phyloP scores from a whole-genome alignment of 2,888 invertebrate species.

The Oeneis ivallda region DNA sequence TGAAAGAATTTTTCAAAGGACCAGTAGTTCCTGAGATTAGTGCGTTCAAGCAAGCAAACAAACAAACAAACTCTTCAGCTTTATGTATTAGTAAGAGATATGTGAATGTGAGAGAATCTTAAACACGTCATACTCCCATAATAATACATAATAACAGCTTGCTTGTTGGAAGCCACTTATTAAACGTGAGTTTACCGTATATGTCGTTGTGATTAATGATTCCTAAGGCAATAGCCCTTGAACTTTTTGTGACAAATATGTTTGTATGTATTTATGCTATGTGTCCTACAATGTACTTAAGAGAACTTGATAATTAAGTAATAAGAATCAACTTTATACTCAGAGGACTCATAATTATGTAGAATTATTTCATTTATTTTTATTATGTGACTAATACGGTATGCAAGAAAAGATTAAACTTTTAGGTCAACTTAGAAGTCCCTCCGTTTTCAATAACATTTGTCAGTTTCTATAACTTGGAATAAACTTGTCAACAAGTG shows the following conservation, averaged over 20 bases:
- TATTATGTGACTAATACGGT: slow-evolving; percentile 19
- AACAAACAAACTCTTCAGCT: too few species aligned
- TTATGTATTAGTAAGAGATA: neutral
- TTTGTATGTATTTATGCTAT: slow-evolving; percentile 10
- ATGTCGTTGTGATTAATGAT: neutral
- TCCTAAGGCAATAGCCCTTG: slow-evolving; percentile 18
- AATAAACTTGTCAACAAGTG: too few species aligned
- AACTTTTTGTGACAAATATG: slow-evolving; percentile 25
- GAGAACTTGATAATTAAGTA: slow-evolving; percentile 17
- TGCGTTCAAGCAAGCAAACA: too few species aligned
- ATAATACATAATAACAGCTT: neutral
- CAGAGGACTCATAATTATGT: slow-evolving; percentile 24
- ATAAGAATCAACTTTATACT: slow-evolving; percentile 28
- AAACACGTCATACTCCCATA: neutral
- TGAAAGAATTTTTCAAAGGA: too few species aligned
- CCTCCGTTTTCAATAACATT: too few species aligned
- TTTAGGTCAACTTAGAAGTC: too few species aligned
- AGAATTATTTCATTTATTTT: slow-evolving; percentile 26
- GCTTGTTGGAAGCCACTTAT: neutral
- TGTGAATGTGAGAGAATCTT: neutral
- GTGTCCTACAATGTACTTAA: slow-evolving; percentile 4
- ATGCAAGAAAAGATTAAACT: neutral
- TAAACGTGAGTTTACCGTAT: neutral
- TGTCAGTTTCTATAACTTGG: too few species aligned
- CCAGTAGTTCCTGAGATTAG: too few species aligned